phyloP scores from a whole-genome alignment of 2,113 vertebrate genomes.

The Bubo scandiacus region DNA sequence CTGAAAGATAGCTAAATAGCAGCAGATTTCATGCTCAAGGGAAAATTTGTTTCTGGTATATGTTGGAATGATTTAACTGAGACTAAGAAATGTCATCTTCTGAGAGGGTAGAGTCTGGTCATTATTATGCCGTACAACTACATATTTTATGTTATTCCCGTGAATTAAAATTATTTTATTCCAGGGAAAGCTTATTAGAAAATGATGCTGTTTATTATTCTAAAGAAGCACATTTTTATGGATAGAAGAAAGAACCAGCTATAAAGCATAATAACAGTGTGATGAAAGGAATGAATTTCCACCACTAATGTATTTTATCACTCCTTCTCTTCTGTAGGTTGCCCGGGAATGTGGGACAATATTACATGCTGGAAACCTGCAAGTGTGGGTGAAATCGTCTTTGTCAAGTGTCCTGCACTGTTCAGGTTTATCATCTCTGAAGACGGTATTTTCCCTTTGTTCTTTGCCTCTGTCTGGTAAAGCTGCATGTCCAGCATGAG shows the following conservation, averaged over 20 bases:
- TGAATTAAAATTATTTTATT: not conserved
- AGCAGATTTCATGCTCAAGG: not conserved
- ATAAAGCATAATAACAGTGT: accelerated
- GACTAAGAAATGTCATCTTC: not conserved
- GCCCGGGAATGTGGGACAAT: slow-evolving; percentile 96
- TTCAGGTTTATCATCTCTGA: slow-evolving; percentile 87
- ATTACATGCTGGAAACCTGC: slow-evolving; percentile 94
- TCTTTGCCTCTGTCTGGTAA: not conserved
- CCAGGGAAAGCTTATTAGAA: not conserved
- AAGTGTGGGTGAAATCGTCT: slow-evolving; percentile 82
- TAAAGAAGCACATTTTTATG: not conserved
- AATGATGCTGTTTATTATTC: not conserved
- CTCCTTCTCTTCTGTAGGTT: slow-evolving; percentile 67
- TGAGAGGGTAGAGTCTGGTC: not conserved
- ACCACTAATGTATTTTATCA: not conserved
- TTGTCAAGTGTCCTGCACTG: slow-evolving; percentile 88
- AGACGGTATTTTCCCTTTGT: slow-evolving; percentile 74
- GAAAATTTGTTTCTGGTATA: not conserved
- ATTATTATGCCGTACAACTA: not conserved
- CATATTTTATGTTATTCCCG: not conserved
- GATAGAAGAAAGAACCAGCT: not conserved
- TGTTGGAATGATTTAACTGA: not conserved
- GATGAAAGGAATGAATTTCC: not conserved
- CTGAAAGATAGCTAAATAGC: not conserved
- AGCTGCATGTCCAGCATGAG: not conserved